Evolutionary conservation across 2,888 invertebrate species (phyloP), one percentile per base, ranked within the genome.

Genomic region (Patella ulyssiponensis): DNA sequence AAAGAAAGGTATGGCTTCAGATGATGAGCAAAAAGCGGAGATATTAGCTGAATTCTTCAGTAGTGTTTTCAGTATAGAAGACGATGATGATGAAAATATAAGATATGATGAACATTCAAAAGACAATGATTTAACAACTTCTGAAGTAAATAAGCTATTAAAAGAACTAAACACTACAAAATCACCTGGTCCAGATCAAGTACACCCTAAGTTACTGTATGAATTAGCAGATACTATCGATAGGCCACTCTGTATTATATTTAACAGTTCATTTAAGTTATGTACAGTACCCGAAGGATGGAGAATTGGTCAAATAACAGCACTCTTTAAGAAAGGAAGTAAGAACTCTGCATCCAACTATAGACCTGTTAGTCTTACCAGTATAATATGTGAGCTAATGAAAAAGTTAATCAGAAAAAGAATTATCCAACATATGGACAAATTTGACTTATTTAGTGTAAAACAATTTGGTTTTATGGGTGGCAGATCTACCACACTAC

Each of bases 331-430:
- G 54, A 54, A 54, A 54, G 54, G 54, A 12, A 54, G 54, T 17
- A 27, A 27, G 9, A 53, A 53, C 51, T 20, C 17, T 64, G 58
- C 23, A 27, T 12, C 20, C 14, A 27, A 69, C 33, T 78, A 78
- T 58, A 33, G 78, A 20, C 75, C 75, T 51, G 78, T 78, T 20
- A 78, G 75, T 51, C 44, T 78, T 9, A 78, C 78, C 17, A 71
- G 74, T 58, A 73, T 75, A 23, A 71, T 71, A 27, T 78, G 75
- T 52, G 75, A 78, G 58, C 27, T 75, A n/a, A 71, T 75, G 72
- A 71, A 78, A 51, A 71, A 58, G 23, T 20, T 71, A 20, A 72
- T 76, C 1, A 76, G 76, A 17, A 72, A 73, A 69, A 27, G 58
- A 51, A 44, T 69, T 20, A 71, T 76, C 15, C n/a, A 71, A 11